phyloP scores from a whole-genome alignment of 2,113 vertebrate species.

The Myrmophylax atrothorax region DNA sequence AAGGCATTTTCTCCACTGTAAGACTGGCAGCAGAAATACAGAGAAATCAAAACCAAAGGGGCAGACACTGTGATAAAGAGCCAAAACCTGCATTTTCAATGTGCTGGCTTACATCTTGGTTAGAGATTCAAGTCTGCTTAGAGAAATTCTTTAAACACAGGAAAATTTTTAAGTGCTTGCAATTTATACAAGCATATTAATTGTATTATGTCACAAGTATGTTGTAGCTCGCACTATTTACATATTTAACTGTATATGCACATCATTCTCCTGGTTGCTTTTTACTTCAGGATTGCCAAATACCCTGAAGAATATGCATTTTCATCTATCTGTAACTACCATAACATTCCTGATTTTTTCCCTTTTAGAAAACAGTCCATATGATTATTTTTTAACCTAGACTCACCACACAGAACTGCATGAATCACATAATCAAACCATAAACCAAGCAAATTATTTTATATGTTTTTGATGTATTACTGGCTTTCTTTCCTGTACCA shows the following conservation, averaged over 20 bases:
- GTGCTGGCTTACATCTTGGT: background rate
- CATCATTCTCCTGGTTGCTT: background rate
- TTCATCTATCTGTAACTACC: background rate
- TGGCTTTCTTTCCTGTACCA: background rate
- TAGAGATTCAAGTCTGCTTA: background rate
- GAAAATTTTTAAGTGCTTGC: background rate
- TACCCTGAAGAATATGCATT: background rate
- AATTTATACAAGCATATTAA: background rate
- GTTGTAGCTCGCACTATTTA: background rate
- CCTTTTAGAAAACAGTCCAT: background rate
- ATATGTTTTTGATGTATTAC: constrained; percentile 14
- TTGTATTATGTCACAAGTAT: background rate
- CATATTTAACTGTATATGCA: background rate
- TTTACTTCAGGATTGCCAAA: background rate
- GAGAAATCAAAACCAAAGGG: background rate
- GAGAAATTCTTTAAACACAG: background rate
- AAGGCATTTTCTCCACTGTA: background rate
- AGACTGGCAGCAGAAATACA: background rate
- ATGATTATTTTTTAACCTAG: background rate
- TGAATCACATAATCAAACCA: constrained; percentile 11
- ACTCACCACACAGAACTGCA: background rate
- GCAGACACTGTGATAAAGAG: background rate
- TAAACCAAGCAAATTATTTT: constrained; percentile 58
- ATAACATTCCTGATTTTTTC: background rate
- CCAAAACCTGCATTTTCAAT: background rate